Evolutionary conservation across 2,888 invertebrate species (phyloP), one percentile per base, ranked within the genome.

Genomic region (Epistrophe eligans): DNA sequence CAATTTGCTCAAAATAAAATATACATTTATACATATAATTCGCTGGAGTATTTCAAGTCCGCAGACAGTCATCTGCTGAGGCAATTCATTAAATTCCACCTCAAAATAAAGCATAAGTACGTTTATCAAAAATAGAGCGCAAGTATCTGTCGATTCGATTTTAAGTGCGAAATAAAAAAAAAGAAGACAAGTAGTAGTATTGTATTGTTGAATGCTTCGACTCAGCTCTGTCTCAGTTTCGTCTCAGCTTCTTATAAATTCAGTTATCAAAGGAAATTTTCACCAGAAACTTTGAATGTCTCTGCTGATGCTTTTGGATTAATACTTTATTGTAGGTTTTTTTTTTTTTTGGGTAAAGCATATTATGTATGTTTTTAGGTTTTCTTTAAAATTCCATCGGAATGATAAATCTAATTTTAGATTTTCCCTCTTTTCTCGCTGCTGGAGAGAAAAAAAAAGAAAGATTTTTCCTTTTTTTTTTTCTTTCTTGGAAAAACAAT

Each of bases 321-420:
- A 55, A n/a, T 35, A 8, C n/a, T n/a, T 57, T 28, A 28, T 15
- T 15, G 55, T 58, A 7, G 10, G 38, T n/a, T 38, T 35, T 24
- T 24, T 24, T 24, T 24, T 24, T 24, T 24, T 24, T 28, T 57
- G 15, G 9, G 10, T 9, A 9, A 17, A 17, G n/a, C 48, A 15
- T 9, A 13, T 52, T 24, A n/a, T 24, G 3, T 35, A 35, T n/a
- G n/a, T n/a, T 35, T 1, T 35, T 10, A 32, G 58, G 17, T 38
- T 57, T 38, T 17, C 58, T 35, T 57, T 17, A 38, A 58, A 6
- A 19, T 58, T 38, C 17, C 58, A 17, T 58, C 35, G 17, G 17
- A 58, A 58, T 38, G 58, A 38, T 58, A 58, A 58, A 58, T 58
- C 58, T 58, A 58, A 58, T 35, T 58, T 35, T 58, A 58, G 35